Evolutionary conservation across 2,888 invertebrate genomes (phyloP), one percentile per base, ranked within the genome.

Genomic region (Eupelmus urozonus): DNA sequence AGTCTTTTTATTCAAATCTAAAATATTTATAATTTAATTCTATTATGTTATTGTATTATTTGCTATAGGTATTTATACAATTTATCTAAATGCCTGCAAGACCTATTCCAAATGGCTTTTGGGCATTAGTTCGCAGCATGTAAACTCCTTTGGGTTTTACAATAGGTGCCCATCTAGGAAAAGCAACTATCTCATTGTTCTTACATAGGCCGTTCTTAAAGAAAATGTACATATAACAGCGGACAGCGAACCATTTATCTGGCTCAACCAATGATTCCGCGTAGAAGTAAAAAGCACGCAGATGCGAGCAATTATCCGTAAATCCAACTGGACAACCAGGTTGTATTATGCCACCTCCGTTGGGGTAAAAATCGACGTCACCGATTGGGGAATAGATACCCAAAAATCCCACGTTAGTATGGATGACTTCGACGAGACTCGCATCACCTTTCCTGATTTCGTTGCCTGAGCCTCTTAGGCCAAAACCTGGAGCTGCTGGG

Each of bases 281-380:
- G 51, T 80, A 85, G 5, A 76, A 57, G 4, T 71, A 2, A 55
- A 78, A 82, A 4, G 84, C 78, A n/a, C 84, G 81, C 0, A n/a
- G 18, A 23, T 85, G 84, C 0, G 82, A 80, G 59, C 85, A 85
- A 0, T 18, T 16, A 0, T 27, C 57, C 2, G 60, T 9, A 5
- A 49, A 0, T 23, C 3, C 29, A 1, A 11, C 2, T 0, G 9
- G 25, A 29, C 85, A 85, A 13, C 83, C 83, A 1, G 73, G 49
- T 66, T 85, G 84, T 2, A 77, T 79, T 82, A 83, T 0, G n/a
- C 83, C 83, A 18, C 83, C 83, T 23, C 83, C 83, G 57, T 85
- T 84, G 1, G 82, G 82, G 60, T 78, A 84, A 69, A 81, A 84
- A 27, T 84, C 83, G 5, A 70, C 51, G 27, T 84, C 75, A 9